A percentile compares a stretch with the other conserved stretches of the same genome.
Evolutionary conservation across 2,888 invertebrate genomes (phyloP).

Genomic region (Anoplius nigerrimus): DNA sequence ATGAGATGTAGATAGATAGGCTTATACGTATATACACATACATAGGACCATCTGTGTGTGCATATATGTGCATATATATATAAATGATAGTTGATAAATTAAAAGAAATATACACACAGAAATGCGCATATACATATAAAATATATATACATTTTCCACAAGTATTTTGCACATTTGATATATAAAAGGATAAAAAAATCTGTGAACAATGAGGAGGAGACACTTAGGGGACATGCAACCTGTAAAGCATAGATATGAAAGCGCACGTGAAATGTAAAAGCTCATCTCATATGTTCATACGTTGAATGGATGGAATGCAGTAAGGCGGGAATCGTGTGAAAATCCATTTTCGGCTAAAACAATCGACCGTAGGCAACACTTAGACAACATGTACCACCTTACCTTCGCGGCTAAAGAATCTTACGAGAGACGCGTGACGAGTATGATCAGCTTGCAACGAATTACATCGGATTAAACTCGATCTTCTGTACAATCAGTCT

Average conservation of each 20-base stretch:
- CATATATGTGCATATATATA: background rate
- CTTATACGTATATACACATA: conserved; percentile 63
- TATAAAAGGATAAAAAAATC: conserved; percentile 49
- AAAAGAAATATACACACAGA: conserved; percentile 55
- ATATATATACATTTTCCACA: conserved; percentile 70
- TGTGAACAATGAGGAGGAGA: conserved; percentile 38
- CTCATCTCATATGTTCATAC: conserved; percentile 59
- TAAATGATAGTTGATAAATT: conserved; percentile 61
- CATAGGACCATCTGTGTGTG: conserved; percentile 49
- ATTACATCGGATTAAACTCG: too few relatives aligned
- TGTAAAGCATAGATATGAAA: conserved; percentile 45
- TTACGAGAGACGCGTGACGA: too few relatives aligned
- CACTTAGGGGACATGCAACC: conserved; percentile 53
- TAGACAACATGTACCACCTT: too few relatives aligned
- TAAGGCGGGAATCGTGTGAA: too few relatives aligned
- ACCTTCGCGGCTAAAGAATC: too few relatives aligned
- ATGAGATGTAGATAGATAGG: conserved; percentile 63
- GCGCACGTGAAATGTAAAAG: conserved; percentile 37
- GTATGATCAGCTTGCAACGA: too few relatives aligned
- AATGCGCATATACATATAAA: conserved; percentile 59
- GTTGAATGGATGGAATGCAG: conserved; percentile 23
- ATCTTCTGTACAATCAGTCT: too few relatives aligned
- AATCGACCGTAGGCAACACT: too few relatives aligned
- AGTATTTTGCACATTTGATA: conserved; percentile 75
- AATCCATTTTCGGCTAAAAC: too few relatives aligned